Conservation (phyloP, 1,140 invertebrate genomes). For the Nasonia longicornis region DNA sequence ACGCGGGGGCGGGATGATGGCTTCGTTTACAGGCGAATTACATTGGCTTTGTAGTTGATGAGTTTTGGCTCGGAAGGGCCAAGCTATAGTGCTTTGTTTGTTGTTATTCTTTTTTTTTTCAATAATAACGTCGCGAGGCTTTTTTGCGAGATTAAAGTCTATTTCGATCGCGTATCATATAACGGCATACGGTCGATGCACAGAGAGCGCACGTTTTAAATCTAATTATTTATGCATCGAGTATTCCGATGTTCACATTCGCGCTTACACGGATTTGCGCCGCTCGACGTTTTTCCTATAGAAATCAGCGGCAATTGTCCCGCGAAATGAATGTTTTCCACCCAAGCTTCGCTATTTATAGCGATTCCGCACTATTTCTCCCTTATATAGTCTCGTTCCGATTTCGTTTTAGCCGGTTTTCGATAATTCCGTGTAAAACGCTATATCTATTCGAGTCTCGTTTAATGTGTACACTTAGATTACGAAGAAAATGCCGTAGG, state of each 20-base stretch:
- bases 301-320: too few species aligned
- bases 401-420: too few species aligned
- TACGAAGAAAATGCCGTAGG: neutral
- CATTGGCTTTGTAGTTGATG: constrained; percentile 13
- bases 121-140: too few species aligned
- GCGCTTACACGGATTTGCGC: too few species aligned
- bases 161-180: neutral
- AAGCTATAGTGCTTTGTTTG: neutral
- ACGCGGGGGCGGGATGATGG: neutral
- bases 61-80: neutral
- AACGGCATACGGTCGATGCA: too few species aligned
- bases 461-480: neutral
- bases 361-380: too few species aligned
- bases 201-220: neutral
- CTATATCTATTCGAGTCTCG: too few species aligned
- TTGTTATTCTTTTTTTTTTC: neutral
- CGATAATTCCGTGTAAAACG: too few species aligned
- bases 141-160: neutral
- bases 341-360: too few species aligned
- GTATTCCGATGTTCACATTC: neutral
- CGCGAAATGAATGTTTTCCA: too few species aligned
- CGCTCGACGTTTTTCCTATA: too few species aligned
- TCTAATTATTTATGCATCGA: neutral
- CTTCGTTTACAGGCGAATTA: constrained; percentile 22
- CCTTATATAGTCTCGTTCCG: too few species aligned